Base-by-base conservation (phyloP, 1,140 invertebrate genomes). In the Drosophila pseudoobscura region DNA sequence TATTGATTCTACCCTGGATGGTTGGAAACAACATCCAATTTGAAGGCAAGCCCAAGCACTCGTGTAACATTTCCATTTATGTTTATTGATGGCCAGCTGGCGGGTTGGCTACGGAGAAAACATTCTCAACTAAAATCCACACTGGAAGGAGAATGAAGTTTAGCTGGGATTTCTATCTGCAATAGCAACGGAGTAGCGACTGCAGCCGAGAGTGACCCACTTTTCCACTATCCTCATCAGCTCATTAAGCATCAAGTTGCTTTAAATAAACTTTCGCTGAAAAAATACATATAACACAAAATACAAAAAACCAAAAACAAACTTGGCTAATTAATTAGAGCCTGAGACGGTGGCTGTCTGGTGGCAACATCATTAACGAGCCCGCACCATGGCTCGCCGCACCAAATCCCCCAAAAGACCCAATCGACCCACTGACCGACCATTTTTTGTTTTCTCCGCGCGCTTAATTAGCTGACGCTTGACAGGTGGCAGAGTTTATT, bases 1-100 rank as follows among this genome's bases (percentile, higher is more conserved):
- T 78, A 85, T 85, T 78, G 82, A 82, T 82, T 87, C 75, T 62
- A 47, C 73, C 43, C 46, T 65, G 57, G 43, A 64, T 72, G 51
- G 46, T 20, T 62, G 44, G 59, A 62, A 77, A 50, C 8, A 47
- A 69, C 6, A 57, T 44, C 39, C 20, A 66, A 35, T 17, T 17
- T 17, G 17, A 17, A 17, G 17, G 17, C 17, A 17, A 17, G 17
- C 0, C 17, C 44, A 47, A 22, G 22, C 44, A 17, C 22, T 29
- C 46, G 26, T 44, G 13, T 9, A 53, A 51, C 44, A 46, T 51
- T 68, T 52, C 39, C 22, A 55, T 47, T 52, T 39, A 24, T 41
- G 43, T 55, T 58, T 52, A 49, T 57, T 58, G 41, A 74, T 59
- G 49, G 35, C 6, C 61, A 62, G 57, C 52, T 69, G 54, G 9